A percentile compares a stretch with the other conserved stretches of the same genome.
phyloP scores from a whole-genome alignment of 2,888 invertebrate genomes.

The Sinopyrophorus schimmeli region DNA sequence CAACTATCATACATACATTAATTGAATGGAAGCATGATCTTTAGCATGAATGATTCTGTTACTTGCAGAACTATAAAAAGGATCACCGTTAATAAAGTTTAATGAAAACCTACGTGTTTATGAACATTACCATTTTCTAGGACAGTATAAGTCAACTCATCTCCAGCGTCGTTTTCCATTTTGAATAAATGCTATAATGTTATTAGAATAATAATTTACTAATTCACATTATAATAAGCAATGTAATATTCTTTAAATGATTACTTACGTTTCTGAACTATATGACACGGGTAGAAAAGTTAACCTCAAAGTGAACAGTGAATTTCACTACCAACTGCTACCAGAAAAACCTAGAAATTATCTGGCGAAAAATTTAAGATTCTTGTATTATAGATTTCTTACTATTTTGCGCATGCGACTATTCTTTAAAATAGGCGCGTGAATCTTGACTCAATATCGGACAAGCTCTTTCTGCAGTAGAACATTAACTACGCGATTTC shows the following conservation, averaged over 20 bases:
- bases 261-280: neutral
- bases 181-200: conserved; percentile 59
- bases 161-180: conserved; percentile 99
- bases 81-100: conserved; percentile 8
- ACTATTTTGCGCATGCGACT: conserved; percentile 34
- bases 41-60: conserved; percentile 98
- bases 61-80: conserved; percentile 82
- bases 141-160: conserved; percentile 99
- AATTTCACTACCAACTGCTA: neutral
- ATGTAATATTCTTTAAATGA: too few species aligned
- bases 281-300: neutral
- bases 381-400: conserved; percentile 15
- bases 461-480: conserved; percentile 25
- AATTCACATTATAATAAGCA: too few species aligned
- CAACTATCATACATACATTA: conserved; percentile 95
- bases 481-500: conserved; percentile 31
- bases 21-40: conserved; percentile 98
- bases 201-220: too few species aligned
- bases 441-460: conserved; percentile 36
- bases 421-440: conserved; percentile 37
- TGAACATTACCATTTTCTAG: conserved; percentile 90
- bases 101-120: conserved; percentile 51
- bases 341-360: neutral
- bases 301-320: conserved; percentile 7
- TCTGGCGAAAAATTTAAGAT: conserved; percentile 22